A percentile compares a stretch with the other conserved stretches of the same genome.
Conservation (phyloP, 1,140 invertebrate genomes). For the Drosophila aff. region DNA sequence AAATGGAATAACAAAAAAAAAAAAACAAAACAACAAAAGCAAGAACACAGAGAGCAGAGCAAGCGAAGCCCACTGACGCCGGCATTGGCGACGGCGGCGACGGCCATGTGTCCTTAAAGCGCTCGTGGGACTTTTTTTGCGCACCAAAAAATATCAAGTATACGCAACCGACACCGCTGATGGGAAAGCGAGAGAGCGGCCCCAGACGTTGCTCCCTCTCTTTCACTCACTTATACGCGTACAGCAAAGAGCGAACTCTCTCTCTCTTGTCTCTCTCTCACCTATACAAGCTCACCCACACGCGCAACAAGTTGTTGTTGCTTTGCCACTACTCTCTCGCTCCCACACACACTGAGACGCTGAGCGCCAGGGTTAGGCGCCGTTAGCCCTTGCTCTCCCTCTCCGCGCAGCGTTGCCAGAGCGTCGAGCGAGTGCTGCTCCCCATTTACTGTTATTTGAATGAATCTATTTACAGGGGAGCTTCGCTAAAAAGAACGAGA, state of each 20-base stretch:
- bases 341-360: conserved; percentile 5
- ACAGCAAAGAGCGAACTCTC: background rate
- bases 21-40: conserved; percentile 27
- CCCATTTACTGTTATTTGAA: conserved; percentile 52
- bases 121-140: conserved; percentile 59
- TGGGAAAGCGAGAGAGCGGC: conserved; percentile 35
- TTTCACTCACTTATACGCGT: conserved; percentile 9
- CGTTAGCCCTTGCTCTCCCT: conserved; percentile 43
- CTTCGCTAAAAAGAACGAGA: background rate
- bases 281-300: conserved; percentile 48
- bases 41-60: conserved; percentile 15
- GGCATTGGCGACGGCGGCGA: conserved; percentile 6
- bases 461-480: conserved; percentile 27
- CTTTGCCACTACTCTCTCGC: conserved; percentile 33
- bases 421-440: conserved; percentile 15
- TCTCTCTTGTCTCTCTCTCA: conserved; percentile 4
- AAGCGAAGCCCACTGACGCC: conserved; percentile 7
- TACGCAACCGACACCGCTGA: conserved; percentile 38
- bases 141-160: conserved; percentile 71
- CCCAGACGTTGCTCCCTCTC: conserved; percentile 50
- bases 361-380: conserved; percentile 33
- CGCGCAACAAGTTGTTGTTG: conserved; percentile 74
- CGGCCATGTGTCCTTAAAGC: conserved; percentile 67
- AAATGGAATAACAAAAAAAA: conserved; percentile 47
- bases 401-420: conserved; percentile 45